These are phyloP conservation scores for Oceanites oceanicus DNA, from an alignment of 2,113 vertebrate genomes.

Conservation along the genomic window DNA sequence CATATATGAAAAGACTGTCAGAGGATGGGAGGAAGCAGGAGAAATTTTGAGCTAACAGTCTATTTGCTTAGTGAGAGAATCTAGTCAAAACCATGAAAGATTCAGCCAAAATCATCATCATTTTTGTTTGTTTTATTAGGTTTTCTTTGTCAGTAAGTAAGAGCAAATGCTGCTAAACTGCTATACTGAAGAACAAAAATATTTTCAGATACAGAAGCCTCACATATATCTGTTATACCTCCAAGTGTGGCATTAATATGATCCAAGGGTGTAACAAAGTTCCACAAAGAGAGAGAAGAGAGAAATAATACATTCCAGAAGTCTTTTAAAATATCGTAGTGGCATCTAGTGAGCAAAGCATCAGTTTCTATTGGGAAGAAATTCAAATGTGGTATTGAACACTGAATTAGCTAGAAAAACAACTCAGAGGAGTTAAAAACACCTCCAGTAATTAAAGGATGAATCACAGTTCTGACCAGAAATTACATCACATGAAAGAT, in stretches of 20 bases:
- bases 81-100: conserved; percentile 23
- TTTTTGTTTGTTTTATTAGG: conserved; percentile 23
- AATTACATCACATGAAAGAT: conserved; percentile 19
- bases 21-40: neutral
- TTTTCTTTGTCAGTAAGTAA: conserved; percentile 22
- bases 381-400: conserved; percentile 5
- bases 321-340: conserved; percentile 37
- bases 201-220: conserved; percentile 30
- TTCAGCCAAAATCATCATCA: conserved; percentile 15
- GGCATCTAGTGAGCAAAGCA: conserved; percentile 45
- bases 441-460: conserved; percentile 38
- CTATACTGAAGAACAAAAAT: neutral
- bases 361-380: conserved; percentile 34
- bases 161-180: neutral
- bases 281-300: neutral
- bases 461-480: conserved; percentile 50
- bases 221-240: neutral
- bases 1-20: neutral
- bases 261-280: conserved; percentile 12
- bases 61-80: conserved; percentile 35
- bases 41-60: neutral
- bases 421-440: conserved; percentile 8
- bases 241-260: neutral
- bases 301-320: conserved; percentile 32
- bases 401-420: conserved; percentile 27